A percentile compares a stretch with the other conserved stretches of the same genome.
Evolutionary conservation across 1,140 invertebrate species (phyloP).

Genomic region (Danaus plexippus): DNA sequence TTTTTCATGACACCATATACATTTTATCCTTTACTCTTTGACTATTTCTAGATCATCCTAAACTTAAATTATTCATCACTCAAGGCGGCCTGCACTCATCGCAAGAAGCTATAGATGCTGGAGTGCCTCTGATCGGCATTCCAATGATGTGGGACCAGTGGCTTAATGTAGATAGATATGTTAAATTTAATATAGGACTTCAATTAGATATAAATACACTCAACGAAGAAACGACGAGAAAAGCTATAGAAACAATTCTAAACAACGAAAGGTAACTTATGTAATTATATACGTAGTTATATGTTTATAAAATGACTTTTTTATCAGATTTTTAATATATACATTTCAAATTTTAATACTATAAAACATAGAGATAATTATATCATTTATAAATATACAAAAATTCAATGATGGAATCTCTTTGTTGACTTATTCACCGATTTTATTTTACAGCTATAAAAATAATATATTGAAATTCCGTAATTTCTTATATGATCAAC

Average conservation of each 20-base stretch:
- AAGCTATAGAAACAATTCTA: slow-evolving; percentile 12
- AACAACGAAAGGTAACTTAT: slow-evolving; percentile 8
- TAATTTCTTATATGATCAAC: slow-evolving; percentile 67
- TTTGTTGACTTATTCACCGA: too few species aligned
- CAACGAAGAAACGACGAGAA: slow-evolving; percentile 9
- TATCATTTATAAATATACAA: too few species aligned
- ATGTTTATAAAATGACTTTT: too few species aligned
- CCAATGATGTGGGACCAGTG: slow-evolving; percentile 34
- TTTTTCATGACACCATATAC: too few species aligned
- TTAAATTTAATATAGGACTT: slow-evolving; percentile 25
- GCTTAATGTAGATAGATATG: slow-evolving; percentile 32
- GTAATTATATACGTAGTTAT: not conserved
- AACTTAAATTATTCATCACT: slow-evolving; percentile 36
- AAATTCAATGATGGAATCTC: too few species aligned
- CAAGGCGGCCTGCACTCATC: slow-evolving; percentile 34
- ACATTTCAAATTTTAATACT: too few species aligned
- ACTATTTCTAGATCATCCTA: slow-evolving; percentile 27
- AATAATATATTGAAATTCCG: slow-evolving; percentile 47
- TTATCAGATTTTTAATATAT: too few species aligned
- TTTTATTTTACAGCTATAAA: slow-evolving; percentile 24
- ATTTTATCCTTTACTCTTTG: not conserved
- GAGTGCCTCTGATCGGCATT: slow-evolving; percentile 31
- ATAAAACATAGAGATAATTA: too few species aligned
- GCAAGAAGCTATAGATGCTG: slow-evolving; percentile 26
- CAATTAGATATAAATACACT: slow-evolving; percentile 18